These are phyloP conservation scores for Theonella swinhoei DNA, from an alignment of 37 sponge, comb jelly and placozoan species.

Conservation along the genomic window DNA sequence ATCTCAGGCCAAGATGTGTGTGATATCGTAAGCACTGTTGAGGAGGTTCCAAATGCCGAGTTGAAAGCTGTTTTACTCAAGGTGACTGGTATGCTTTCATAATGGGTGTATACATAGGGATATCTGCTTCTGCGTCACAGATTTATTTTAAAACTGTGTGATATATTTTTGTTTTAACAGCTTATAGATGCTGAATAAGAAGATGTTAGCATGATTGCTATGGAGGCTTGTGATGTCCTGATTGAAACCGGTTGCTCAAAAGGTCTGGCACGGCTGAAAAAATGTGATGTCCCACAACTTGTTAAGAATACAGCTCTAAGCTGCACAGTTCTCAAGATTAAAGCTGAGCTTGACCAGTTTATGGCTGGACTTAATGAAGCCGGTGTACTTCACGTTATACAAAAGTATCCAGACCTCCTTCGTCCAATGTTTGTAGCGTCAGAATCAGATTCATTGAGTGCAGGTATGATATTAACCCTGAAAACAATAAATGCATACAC, in stretches of 20 bases:
- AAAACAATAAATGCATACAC: too few relatives aligned
- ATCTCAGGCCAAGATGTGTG: background rate
- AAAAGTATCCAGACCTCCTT: background rate
- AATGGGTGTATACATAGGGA: too few relatives aligned
- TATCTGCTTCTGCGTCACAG: background rate
- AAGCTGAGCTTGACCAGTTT: conserved; percentile 40
- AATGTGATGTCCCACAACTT: background rate
- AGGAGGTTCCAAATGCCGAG: too few relatives aligned
- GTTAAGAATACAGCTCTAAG: background rate
- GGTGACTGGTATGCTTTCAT: too few relatives aligned
- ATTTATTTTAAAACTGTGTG: background rate
- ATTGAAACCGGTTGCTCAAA: conserved; percentile 3
- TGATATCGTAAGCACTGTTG: background rate
- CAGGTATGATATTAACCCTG: conserved; percentile 12
- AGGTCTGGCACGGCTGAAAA: background rate
- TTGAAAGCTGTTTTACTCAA: too few relatives aligned
- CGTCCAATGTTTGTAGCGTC: background rate
- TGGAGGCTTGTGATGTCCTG: background rate
- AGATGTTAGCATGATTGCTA: background rate
- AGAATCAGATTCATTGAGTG: background rate
- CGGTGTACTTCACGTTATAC: background rate
- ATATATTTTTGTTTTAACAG: too few relatives aligned
- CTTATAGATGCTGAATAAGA: background rate
- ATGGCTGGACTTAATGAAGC: background rate
- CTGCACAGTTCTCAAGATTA: background rate